A percentile compares a stretch with the other conserved stretches of the same genome.
These are phyloP conservation scores for Leptinotarsa texana DNA, from an alignment of 1,140 invertebrate species.

Conservation along the genomic window DNA sequence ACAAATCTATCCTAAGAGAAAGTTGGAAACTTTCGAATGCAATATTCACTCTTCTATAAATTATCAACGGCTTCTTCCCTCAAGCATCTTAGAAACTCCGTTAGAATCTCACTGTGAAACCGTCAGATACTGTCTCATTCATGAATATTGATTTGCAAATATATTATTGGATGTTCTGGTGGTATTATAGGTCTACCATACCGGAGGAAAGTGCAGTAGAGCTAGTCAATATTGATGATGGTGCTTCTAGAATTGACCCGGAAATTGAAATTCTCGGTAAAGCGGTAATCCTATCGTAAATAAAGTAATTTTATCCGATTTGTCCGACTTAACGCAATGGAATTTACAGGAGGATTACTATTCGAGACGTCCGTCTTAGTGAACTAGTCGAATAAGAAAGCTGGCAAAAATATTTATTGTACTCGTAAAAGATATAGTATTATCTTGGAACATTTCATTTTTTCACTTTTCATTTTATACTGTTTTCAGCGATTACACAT, in stretches of 20 bases:
- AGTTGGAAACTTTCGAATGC: too few relatives aligned
- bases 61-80: not conserved
- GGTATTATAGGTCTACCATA: not conserved
- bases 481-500: too few relatives aligned
- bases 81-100: not conserved
- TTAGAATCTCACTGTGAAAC: not conserved
- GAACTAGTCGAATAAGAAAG: too few relatives aligned
- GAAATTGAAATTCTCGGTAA: not conserved
- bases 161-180: constrained; percentile 2
- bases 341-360: too few relatives aligned
- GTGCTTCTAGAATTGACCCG: not conserved
- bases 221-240: constrained; percentile 13
- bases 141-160: constrained; percentile 13
- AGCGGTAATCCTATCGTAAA: not conserved
- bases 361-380: too few relatives aligned
- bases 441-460: too few relatives aligned
- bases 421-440: too few relatives aligned
- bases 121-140: not conserved
- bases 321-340: not conserved
- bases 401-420: too few relatives aligned
- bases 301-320: not conserved
- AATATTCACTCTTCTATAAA: not conserved
- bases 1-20: too few relatives aligned
- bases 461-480: too few relatives aligned
- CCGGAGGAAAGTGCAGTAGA: not conserved